Conservation (phyloP, 2,797 vertebrate species). For the Epinephelus coioides region DNA sequence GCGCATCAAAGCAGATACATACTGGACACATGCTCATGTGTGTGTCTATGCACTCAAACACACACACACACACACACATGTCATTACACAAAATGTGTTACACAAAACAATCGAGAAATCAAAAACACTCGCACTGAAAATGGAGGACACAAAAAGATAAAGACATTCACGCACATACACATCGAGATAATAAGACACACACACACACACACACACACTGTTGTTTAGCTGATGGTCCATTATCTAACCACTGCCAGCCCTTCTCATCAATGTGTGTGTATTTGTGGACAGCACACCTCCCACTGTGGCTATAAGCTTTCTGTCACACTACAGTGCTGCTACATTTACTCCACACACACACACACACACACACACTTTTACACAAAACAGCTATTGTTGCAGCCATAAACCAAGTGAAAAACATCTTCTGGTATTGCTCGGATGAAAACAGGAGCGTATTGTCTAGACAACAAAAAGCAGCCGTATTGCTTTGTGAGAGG, state of each 20-base stretch:
- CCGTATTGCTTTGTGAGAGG: conserved; percentile 12
- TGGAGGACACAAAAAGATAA: conserved; percentile 40
- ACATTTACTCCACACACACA: conserved; percentile 35
- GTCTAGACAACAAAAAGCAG: conserved; percentile 35
- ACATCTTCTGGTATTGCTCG: conserved; percentile 27
- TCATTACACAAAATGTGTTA: conserved; percentile 26
- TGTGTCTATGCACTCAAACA: not conserved
- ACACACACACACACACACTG: conserved; percentile 31
- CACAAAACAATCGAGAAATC: conserved; percentile 43
- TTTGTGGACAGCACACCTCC: conserved; percentile 44
- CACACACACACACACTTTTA: not conserved
- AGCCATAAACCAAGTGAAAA: conserved; percentile 30
- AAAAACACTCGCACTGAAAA: conserved; percentile 30
- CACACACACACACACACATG: not conserved
- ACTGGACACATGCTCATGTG: conserved; percentile 1
- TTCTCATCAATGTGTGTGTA: conserved; percentile 43
- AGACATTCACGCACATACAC: conserved; percentile 21
- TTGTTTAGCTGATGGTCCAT: conserved; percentile 66
- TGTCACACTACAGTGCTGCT: conserved; percentile 44
- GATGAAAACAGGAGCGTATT: conserved; percentile 48
- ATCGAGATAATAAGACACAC: conserved; percentile 25
- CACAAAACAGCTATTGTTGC: conserved; percentile 33
- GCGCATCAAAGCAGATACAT: conserved; percentile 13
- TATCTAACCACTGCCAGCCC: conserved; percentile 57
- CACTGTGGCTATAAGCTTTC: conserved; percentile 56